A percentile compares a stretch with the other conserved stretches of the same genome.
Evolutionary conservation across 1,140 invertebrate genomes (phyloP).

Genomic region (Drosophila hydei): DNA sequence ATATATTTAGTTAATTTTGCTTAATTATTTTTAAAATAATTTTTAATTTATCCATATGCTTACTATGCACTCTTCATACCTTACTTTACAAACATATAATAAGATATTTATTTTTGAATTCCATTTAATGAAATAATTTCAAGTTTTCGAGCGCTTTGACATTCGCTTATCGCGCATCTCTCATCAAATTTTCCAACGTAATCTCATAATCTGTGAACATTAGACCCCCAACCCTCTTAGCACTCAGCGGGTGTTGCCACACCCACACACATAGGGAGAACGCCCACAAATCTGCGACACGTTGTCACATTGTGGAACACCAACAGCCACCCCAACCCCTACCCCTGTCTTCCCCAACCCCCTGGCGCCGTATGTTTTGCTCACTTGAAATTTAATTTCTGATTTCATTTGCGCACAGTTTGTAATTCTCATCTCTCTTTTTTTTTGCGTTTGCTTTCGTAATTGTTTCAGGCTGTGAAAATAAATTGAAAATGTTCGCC

Average conservation of each 20-base stretch:
- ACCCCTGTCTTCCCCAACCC: neutral
- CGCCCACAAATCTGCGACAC: conserved; percentile 35
- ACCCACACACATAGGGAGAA: conserved; percentile 37
- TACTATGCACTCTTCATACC: too few species aligned
- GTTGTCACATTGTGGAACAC: conserved; percentile 24
- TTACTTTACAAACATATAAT: too few species aligned
- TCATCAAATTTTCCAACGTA: conserved; percentile 40
- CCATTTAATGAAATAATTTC: conserved; percentile 7
- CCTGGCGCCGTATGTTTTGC: conserved; percentile 71
- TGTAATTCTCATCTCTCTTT: conserved; percentile 40
- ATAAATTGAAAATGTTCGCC: conserved; percentile 74
- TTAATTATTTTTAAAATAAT: too few species aligned
- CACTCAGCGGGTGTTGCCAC: conserved; percentile 53
- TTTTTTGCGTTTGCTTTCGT: conserved; percentile 26
- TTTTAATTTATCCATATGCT: too few species aligned
- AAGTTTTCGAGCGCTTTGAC: neutral
- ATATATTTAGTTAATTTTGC: too few species aligned
- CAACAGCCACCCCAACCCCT: neutral
- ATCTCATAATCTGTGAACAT: conserved; percentile 62
- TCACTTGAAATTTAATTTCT: conserved; percentile 80
- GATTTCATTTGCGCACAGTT: conserved; percentile 78
- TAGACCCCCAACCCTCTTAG: conserved; percentile 6
- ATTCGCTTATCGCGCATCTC: conserved; percentile 34
- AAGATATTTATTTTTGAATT: too few species aligned
- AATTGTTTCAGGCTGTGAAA: conserved; percentile 81